phyloP scores from a whole-genome alignment of 2,797 vertebrate genomes.

The Pipistrellus pipistrellus region DNA sequence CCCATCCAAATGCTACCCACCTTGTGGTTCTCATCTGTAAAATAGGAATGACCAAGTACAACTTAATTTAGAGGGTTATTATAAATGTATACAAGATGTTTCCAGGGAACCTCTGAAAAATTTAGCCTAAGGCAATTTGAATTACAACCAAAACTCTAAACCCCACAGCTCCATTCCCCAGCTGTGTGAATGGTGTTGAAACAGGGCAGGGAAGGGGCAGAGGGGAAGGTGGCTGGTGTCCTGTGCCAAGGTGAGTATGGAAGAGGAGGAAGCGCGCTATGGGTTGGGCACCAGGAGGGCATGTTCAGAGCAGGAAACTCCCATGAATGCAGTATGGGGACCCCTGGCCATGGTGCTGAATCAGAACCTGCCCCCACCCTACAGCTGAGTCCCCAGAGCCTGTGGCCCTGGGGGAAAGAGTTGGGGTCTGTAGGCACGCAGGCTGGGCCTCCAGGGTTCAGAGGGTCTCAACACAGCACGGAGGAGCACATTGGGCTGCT shows the following conservation, averaged over 20 bases:
- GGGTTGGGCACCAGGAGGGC: not conserved
- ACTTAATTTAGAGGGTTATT: not conserved
- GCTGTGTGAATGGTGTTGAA: not conserved
- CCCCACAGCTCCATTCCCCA: not conserved
- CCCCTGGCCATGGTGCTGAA: not conserved
- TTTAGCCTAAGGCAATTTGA: not conserved
- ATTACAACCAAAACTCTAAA: not conserved
- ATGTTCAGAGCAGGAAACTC: not conserved
- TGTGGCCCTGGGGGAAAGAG: rapidly evolving
- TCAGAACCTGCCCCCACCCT: not conserved
- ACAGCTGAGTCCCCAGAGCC: not conserved
- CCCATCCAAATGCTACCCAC: not conserved
- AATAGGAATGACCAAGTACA: not conserved
- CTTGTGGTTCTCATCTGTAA: not conserved
- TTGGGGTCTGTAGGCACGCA: not conserved
- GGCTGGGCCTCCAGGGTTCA: no score
- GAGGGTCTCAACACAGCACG: not conserved
- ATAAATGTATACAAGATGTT: not conserved
- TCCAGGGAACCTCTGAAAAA: not conserved
- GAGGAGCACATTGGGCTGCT: not conserved
- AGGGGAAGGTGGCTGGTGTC: not conserved
- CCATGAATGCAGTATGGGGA: rapidly evolving
- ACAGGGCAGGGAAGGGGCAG: not conserved
- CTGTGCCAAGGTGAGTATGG: not conserved
- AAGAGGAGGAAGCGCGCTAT: not conserved